phyloP scores from a whole-genome alignment of 2,888 invertebrate genomes.

The Sphaerophoria taeniata region DNA sequence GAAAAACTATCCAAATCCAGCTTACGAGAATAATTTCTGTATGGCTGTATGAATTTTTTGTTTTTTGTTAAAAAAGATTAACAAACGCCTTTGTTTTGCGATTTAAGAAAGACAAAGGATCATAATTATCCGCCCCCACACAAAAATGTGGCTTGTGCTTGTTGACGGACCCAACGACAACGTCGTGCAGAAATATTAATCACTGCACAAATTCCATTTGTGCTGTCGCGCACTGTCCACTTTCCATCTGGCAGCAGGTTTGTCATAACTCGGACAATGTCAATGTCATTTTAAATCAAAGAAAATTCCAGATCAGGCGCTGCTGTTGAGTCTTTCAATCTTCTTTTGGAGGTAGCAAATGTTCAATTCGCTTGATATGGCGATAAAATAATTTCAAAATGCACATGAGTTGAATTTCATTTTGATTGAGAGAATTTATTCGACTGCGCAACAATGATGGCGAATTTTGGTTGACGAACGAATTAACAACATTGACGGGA shows the following conservation, averaged over 20 bases:
- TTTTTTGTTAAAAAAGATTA: neutral
- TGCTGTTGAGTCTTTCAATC: neutral
- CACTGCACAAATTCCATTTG: conserved; percentile 34
- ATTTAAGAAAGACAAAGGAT: conserved; percentile 58
- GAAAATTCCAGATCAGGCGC: conserved; percentile 23
- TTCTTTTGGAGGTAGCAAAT: neutral
- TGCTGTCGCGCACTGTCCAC: conserved; percentile 14
- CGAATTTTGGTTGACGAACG: conserved; percentile 43
- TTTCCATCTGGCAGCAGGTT: conserved; percentile 28
- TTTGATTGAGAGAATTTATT: conserved; percentile 54
- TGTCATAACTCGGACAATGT: conserved; percentile 67
- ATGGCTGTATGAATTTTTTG: conserved; percentile 60
- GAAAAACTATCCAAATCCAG: conserved; percentile 37
- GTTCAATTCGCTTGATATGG: conserved; percentile 49
- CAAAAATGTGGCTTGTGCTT: neutral
- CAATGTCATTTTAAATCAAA: conserved; percentile 59
- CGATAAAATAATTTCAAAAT: conserved; percentile 51
- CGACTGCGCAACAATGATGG: conserved; percentile 48
- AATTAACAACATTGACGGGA: neutral
- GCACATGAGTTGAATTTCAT: conserved; percentile 61
- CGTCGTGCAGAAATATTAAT: conserved; percentile 46
- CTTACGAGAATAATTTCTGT: conserved; percentile 26
- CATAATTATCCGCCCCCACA: conserved; percentile 68
- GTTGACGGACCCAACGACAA: neutral
- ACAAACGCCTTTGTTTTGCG: conserved; percentile 52